Percentiles rank a stretch among this genome's conserved stretches.
Evolutionary conservation across 2,888 invertebrate genomes (phyloP).

Genomic region (Dioctria linearis): DNA sequence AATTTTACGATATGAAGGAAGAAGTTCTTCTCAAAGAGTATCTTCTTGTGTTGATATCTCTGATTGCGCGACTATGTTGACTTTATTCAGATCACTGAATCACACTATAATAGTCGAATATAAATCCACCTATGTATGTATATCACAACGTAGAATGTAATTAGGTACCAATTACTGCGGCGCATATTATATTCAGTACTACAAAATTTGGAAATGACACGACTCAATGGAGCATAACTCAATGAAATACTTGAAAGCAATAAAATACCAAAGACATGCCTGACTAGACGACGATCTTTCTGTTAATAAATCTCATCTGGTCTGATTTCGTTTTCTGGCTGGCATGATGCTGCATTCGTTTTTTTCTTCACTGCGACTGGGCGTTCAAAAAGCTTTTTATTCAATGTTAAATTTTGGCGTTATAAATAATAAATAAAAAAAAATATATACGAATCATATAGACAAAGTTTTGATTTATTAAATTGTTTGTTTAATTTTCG

Average conservation of each 20-base stretch:
- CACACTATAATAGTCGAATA: too few species aligned
- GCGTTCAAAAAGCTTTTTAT: conserved; percentile 10
- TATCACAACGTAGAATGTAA: neutral
- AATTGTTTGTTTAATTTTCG: conserved; percentile 46
- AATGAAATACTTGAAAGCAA: neutral
- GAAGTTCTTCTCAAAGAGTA: too few species aligned
- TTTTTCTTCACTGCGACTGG: neutral
- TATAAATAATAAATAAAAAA: conserved; percentile 3
- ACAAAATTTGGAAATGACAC: neutral
- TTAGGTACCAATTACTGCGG: neutral
- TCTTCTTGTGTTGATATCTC: too few species aligned
- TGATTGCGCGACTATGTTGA: too few species aligned
- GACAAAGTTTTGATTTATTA: conserved; percentile 23
- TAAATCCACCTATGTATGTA: too few species aligned
- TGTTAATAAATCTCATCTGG: conserved; percentile 14
- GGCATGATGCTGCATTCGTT: neutral
- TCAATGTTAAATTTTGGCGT: conserved; percentile 8
- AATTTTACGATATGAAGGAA: too few species aligned
- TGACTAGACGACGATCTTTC: conserved; percentile 15
- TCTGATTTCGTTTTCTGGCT: conserved; percentile 6
- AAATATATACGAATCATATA: neutral
- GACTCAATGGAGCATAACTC: neutral
- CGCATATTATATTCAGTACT: neutral
- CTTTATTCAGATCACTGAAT: too few species aligned
- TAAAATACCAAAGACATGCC: conserved; percentile 4